Evolutionary conservation across 1,140 invertebrate genomes (phyloP), one percentile per base, ranked within the genome.

Genomic region (Drosophila triauraria): DNA sequence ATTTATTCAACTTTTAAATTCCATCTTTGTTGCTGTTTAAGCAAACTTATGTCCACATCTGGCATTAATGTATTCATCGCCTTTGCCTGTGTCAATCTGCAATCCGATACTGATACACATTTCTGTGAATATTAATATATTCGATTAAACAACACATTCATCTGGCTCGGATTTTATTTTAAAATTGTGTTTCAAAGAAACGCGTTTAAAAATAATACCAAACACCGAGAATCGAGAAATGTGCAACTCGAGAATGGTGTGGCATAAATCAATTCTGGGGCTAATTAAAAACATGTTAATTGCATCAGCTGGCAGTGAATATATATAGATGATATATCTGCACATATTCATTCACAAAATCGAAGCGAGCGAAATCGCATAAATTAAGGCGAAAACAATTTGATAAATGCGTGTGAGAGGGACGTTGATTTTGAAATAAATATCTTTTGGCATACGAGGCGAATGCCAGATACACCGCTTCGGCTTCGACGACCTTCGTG

Each of bases 211-310:
- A 78, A 84, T 80, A 84, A 69, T 69, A 77, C 64, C 68, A 20
- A 20, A 20, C 20, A 40, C 38, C 38, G 2, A 40, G 12, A 10
- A 12, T 12, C 15, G 12, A 53, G 63, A 58, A 47, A 61, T 62
- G 60, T 78, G 82, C 77, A 85, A 74, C 67, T 78, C 60, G 47
- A 78, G 53, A 81, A 72, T 63, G 64, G 54, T 74, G 76, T 75
- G 75, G 70, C 76, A 86, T 86, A 83, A 86, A 86, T 86, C 84
- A 86, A 77, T 83, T 70, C 42, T 69, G 23, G 64, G 57, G 64
- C 67, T 80, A 88, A 83, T 88, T 86, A 88, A 86, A 77, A 83
- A 76, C 79, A 86, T 82, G 80, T 87, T 86, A 72, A 87, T 80
- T 76, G 71, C 81, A 64, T 17, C 44, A 63, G 42, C 44, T 69